Evolutionary conservation across 2,888 invertebrate genomes (phyloP), one percentile per base, ranked within the genome.

Genomic region (Opisthograptis luteolata): DNA sequence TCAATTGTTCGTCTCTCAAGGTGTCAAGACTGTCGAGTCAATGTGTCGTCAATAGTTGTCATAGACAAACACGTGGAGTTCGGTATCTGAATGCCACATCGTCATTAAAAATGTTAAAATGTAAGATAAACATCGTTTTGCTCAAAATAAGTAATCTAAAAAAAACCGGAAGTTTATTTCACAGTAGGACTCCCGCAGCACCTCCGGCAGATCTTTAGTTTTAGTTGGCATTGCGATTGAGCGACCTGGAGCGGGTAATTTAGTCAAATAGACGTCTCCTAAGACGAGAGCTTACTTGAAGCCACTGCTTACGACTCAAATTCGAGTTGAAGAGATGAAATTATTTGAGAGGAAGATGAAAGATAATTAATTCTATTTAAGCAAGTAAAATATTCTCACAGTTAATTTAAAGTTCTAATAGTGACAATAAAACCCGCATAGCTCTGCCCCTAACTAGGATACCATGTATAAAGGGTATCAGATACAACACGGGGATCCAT

Each of bases 191-290:
- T 34, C 31, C 24, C 24, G 41, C 19, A 27, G 13, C n/a, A 42
- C 48, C 36, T 19, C 30, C 10, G 57, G 54, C 52, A 46, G 31
- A 47, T 58, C 42, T 55, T 58, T 42, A 56, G 62, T 55, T 60
- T 47, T 45, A 58, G 62, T 60, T 53, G 45, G 45, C 53, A 46
- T 57, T 50, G 51, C 60, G 50, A 37, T 52, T 32, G 49, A 52
- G 56, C 40, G 46, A 44, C 32, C 34, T 43, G 50, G 53, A 57
- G 57, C 60, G 57, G 59, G 62, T 68, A 69, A 70, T 70, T 65
- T 66, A 62, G 63, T 62, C 63, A 69, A 68, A 70, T 61, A 69
- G 60, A 55, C 58, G 60, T 60, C 50, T 58, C 47, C 34, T 46
- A 51, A 52, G 52, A 35, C 48, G 58, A 37, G 47, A 27, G 34